Evolutionary conservation across 2,888 invertebrate genomes (phyloP).

Genomic region (Pristionchus maxplancki): DNA sequence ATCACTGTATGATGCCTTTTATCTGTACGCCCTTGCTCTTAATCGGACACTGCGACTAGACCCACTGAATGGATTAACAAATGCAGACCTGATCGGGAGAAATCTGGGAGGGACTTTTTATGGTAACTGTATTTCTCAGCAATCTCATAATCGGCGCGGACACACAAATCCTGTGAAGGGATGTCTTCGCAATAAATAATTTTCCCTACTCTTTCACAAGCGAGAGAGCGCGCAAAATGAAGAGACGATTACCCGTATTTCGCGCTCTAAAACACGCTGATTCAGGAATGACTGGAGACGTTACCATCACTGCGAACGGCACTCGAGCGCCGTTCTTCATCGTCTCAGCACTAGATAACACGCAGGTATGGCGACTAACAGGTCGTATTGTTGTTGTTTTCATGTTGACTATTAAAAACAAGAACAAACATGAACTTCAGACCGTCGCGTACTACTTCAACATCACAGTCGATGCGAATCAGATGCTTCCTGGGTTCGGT

Average conservation of each 20-base stretch:
- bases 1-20: slow-evolving; percentile 68
- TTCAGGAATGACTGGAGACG: slow-evolving; percentile 42
- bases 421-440: too few species aligned
- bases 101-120: slow-evolving; percentile 34
- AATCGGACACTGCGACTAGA: slow-evolving; percentile 30
- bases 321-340: slow-evolving; percentile 40
- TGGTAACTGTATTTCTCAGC: too few species aligned
- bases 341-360: background rate
- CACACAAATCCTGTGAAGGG: too few species aligned
- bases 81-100: background rate
- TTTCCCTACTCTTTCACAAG: too few species aligned
- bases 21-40: slow-evolving; percentile 67
- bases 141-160: too few species aligned
- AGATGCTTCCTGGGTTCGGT: background rate
- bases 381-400: too few species aligned
- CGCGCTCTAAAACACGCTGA: too few species aligned
- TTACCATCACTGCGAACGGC: background rate
- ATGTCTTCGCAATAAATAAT: too few species aligned
- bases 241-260: too few species aligned
- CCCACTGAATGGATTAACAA: background rate
- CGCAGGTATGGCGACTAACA: too few species aligned
- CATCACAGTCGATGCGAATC: slow-evolving; percentile 2
- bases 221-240: too few species aligned
- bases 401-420: too few species aligned
- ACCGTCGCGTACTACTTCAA: slow-evolving; percentile 13